Percentiles rank a stretch among this genome's conserved stretches.
phyloP scores from a whole-genome alignment of 1,140 invertebrate genomes.

The Drosophila punjabiensis region DNA sequence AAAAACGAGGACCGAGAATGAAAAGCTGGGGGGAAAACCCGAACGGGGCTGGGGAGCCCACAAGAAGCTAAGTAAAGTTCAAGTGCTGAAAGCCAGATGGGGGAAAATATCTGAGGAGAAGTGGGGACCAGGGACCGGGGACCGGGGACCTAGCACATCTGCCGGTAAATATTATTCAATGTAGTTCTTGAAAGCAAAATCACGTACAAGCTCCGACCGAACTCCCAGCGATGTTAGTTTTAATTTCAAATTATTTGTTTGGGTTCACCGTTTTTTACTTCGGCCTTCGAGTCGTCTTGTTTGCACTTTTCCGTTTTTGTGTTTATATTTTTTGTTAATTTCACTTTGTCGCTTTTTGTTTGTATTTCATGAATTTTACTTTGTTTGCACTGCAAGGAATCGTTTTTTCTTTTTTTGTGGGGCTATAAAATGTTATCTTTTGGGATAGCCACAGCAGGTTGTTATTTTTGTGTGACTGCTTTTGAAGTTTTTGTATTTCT shows the following conservation, averaged over 20 bases:
- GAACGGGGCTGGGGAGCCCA: constrained; percentile 7
- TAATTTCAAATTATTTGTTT: constrained; percentile 75
- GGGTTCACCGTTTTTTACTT: constrained; percentile 31
- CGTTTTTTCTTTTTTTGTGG: constrained; percentile 25
- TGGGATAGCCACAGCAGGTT: background rate
- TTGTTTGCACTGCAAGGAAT: constrained; percentile 40
- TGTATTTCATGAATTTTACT: constrained; percentile 59
- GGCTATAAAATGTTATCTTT: constrained; percentile 38
- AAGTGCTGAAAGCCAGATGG: constrained; percentile 41
- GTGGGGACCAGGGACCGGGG: no score
- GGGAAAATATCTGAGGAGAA: background rate
- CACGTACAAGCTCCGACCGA: constrained; percentile 54
- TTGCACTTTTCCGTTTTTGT: constrained; percentile 37
- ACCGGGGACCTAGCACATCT: constrained; percentile 25
- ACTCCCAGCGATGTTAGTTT: constrained; percentile 43
- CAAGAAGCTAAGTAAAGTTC: constrained; percentile 57
- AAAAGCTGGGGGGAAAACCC: constrained; percentile 20
- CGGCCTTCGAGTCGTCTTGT: constrained; percentile 34
- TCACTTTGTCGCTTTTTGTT: constrained; percentile 39
- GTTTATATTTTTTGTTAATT: constrained; percentile 50
- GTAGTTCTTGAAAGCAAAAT: constrained; percentile 70
- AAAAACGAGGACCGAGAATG: constrained; percentile 45
- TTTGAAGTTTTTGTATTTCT: background rate
- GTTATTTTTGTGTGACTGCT: background rate
- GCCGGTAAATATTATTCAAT: constrained; percentile 68